Evolutionary conservation across 2,888 invertebrate species (phyloP), one percentile per base, ranked within the genome.

Genomic region (Trisateles emortualis): DNA sequence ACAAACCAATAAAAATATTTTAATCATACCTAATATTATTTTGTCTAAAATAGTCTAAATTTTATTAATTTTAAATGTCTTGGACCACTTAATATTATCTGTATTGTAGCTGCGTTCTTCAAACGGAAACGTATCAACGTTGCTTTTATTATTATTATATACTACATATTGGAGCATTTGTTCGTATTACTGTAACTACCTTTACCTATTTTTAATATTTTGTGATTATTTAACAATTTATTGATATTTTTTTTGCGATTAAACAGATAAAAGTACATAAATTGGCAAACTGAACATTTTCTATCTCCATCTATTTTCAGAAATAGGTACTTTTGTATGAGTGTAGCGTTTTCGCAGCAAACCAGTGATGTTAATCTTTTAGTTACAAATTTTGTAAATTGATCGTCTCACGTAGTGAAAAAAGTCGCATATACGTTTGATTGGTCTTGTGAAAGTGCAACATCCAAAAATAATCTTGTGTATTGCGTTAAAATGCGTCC

Each of bases 271-370:
- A 81, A 85, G 90, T 81, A 64, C 47, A 49, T 68, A 60, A 72
- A 59, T 67, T 90, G 88, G 74, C 69, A 72, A 81, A 79, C 88
- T 88, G 90, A 90, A 91, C 90, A 90, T 90, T 88, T 94, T 94
- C 93, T 93, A 94, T 94, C 94, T 94, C 94, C 94, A 94, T 94
- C 94, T 94, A 94, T 94, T 94, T 94, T 95, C 95, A 95, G 95
- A 94, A 93, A 90, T 93, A 94, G 94, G 95, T 94, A 95, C 94
- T 95, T 94, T 92, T 93, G 84, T 90, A 87, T 83, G 92, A 88
- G 91, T 90, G 88, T 92, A 92, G 93, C 92, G 92, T 93, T 92
- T 93, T 93, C 90, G 94, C 94, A 94, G 94, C 94, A 89, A 93
- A 91, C 92, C 92, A 94, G 94, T 93, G 94, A 94, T 94, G 93